These are phyloP conservation scores for Sarcophaga carnaria DNA, from an alignment of 2,888 invertebrate species.

Conservation along the genomic window DNA sequence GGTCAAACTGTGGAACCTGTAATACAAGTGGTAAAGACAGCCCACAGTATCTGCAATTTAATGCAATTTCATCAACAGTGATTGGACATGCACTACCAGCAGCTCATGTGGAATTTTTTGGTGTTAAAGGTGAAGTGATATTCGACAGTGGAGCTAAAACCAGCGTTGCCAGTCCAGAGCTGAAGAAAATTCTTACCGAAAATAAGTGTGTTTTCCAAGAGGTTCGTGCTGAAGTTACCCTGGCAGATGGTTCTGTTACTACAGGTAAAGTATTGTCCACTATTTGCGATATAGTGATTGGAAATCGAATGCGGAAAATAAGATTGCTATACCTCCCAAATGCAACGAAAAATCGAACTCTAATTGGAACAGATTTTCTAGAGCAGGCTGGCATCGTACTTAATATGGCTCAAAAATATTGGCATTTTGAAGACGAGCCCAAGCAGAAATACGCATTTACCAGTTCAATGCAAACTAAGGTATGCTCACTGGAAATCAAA, in stretches of 20 bases:
- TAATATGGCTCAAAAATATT: neutral
- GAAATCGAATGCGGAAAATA: neutral
- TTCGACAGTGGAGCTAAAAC: slow-evolving; percentile 53
- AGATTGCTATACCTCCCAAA: slow-evolving; percentile 4
- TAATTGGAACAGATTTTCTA: slow-evolving; percentile 15
- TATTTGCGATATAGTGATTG: neutral
- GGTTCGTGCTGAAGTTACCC: slow-evolving; percentile 33
- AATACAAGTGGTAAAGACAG: slow-evolving; percentile 30
- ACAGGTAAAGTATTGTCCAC: slow-evolving; percentile 4
- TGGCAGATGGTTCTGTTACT: slow-evolving; percentile 57
- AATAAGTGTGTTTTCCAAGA: too few species aligned
- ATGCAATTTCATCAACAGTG: slow-evolving; percentile 24
- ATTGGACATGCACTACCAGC: too few species aligned
- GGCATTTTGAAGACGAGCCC: slow-evolving; percentile 40
- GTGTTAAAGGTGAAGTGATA: too few species aligned
- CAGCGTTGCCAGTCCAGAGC: slow-evolving; percentile 20
- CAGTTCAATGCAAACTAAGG: too few species aligned
- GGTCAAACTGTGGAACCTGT: slow-evolving; percentile 41
- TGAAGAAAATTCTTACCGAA: too few species aligned
- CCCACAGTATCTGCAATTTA: slow-evolving; percentile 50
- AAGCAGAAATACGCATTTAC: slow-evolving; percentile 50
- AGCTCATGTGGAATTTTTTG: too few species aligned
- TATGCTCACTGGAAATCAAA: too few species aligned
- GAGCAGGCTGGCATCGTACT: too few species aligned
- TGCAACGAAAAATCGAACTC: slow-evolving; percentile 5